phyloP scores from a whole-genome alignment of 2,888 invertebrate species.

The Sclerodermus sp. region DNA sequence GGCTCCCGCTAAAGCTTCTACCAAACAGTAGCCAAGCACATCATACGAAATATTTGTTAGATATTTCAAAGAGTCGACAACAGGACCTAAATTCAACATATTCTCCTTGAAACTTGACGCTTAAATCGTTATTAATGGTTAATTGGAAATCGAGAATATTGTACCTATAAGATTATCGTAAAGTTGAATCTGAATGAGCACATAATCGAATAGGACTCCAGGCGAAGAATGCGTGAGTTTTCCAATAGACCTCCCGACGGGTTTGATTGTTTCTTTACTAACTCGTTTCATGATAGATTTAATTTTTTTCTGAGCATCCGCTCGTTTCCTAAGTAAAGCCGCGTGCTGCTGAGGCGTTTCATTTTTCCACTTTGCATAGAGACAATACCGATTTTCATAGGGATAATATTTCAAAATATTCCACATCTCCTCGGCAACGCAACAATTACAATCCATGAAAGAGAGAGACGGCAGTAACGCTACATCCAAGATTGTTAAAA shows the following conservation, averaged over 20 bases:
- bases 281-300: conserved; percentile 97
- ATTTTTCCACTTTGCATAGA: conserved; percentile 97
- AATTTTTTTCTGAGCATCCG: conserved; percentile 86
- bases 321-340: conserved; percentile 78
- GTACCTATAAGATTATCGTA: conserved; percentile 88
- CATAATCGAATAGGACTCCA: conserved; percentile 94
- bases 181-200: conserved; percentile 82
- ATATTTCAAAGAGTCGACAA: conserved; percentile 97
- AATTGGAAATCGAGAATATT: neutral
- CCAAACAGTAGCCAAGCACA: conserved; percentile 91
- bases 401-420: conserved; percentile 82
- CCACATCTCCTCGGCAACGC: conserved; percentile 97
- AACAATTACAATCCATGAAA: conserved; percentile 91
- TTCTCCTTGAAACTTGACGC: neutral
- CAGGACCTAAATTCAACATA: conserved; percentile 63
- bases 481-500: conserved; percentile 83
- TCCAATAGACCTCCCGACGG: conserved; percentile 92
- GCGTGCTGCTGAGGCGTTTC: conserved; percentile 83
- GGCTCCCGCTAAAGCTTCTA: conserved; percentile 86
- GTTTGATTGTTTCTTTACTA: conserved; percentile 98
- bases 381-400: conserved; percentile 79
- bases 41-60: conserved; percentile 94
- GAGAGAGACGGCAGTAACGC: conserved; percentile 89
- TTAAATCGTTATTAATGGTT: neutral
- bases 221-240: conserved; percentile 97